Base-by-base conservation (phyloP, 2,888 invertebrate genomes). In the Mythimna vitellina region DNA sequence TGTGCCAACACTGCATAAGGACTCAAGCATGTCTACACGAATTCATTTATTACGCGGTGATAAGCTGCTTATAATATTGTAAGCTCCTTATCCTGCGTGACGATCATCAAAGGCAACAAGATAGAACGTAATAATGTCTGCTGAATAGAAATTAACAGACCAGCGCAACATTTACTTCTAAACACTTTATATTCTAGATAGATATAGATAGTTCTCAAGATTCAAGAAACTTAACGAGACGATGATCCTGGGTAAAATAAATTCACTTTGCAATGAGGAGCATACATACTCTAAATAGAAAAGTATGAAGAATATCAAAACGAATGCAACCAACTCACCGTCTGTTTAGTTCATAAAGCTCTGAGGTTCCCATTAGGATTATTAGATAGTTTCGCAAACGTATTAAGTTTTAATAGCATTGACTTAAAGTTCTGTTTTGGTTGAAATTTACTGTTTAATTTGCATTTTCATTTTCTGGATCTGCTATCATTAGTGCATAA, bases 331-430 rank as follows among this genome's bases (percentile, higher is more conserved):
- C 14, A 20, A 62, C 61, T 77, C 32, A 42, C 42, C 46, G 20
- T 53, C 57, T 77, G 25, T 20, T 38, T 61, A 54, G 76, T 70
- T 51, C 58, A 42, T 64, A 56, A 70, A 76, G 56, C 70, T 61
- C 17, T n/a, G 25, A 35, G 56, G 17, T 64, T 51, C 63, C 22
- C 46, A n/a, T 63, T 53, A 46, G 29, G 25, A 69, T 75, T 70
- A 77, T 65, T 57, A 73, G n/a, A 63, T 63, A 73, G 60, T 74
- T 74, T 38, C 14, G 38, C 60, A n/a, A 67, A 46, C 63, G 51
- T 57, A 46, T 51, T 54, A 29, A 35, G 51, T 49, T 65, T 65
- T 53, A 71, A 62, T 58, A 1, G 12, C 29, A 25, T 35, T 9
- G 12, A 35, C 7, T 58, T 49, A 29, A 46, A n/a, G 42, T 56